phyloP scores from a whole-genome alignment of 2,113 vertebrate species.

The Piprites chloris region DNA sequence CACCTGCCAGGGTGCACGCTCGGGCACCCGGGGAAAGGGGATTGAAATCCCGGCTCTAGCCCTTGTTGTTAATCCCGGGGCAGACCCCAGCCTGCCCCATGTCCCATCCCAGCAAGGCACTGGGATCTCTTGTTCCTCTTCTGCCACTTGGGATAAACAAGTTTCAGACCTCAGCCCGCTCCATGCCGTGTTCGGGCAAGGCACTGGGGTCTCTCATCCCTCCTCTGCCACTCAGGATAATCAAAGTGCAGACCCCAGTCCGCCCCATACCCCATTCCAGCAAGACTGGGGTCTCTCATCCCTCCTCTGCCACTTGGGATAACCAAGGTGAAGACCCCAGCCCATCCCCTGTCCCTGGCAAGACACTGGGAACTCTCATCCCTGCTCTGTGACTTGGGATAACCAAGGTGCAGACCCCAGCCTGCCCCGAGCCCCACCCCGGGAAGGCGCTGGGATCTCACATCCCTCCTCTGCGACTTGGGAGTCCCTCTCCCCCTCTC shows the following conservation, averaged over 20 bases:
- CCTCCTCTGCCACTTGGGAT: neutral
- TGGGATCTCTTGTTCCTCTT: neutral
- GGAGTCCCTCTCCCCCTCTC: slow-evolving; percentile 15
- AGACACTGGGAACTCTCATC: neutral
- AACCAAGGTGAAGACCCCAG: neutral
- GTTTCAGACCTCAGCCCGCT: neutral
- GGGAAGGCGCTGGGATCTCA: neutral
- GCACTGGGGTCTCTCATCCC: neutral
- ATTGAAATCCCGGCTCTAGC: rapidly evolving
- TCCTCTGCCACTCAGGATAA: neutral
- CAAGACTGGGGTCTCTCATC: neutral
- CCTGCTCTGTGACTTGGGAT: neutral
- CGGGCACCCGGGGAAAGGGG: neutral
- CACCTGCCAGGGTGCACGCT: neutral
- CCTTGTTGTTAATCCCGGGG: rapidly evolving
- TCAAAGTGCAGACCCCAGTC: neutral
- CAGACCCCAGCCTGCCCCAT: neutral
- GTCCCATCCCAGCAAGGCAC: too few species aligned
- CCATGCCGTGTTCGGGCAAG: neutral
- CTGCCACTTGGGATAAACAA: too few species aligned
- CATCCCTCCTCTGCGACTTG: neutral
- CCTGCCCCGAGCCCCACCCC: neutral
- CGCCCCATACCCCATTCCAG: neutral
- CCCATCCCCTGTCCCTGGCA: neutral
- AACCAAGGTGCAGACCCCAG: neutral